These are phyloP conservation scores for Saccostrea glomerata DNA, from an alignment of 1,140 invertebrate genomes.

Conservation along the genomic window DNA sequence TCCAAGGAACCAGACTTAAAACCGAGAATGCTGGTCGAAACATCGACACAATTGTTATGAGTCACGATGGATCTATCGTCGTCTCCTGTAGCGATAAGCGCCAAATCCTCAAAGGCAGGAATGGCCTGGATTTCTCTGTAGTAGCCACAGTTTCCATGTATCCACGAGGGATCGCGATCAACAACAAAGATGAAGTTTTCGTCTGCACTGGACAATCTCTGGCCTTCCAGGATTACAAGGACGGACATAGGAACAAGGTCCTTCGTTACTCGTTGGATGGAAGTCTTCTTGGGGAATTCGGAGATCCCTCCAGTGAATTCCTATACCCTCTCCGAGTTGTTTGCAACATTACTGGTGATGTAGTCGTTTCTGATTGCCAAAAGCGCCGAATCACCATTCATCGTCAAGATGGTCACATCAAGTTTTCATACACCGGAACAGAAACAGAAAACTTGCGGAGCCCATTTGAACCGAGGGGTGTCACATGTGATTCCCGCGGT, in stretches of 20 bases:
- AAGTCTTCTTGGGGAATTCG: constrained; percentile 24
- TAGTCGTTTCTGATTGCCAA: constrained; percentile 44
- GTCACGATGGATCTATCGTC: constrained; percentile 38
- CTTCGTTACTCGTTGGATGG: constrained; percentile 45
- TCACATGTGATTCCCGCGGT: constrained; percentile 41
- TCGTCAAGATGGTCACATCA: constrained; percentile 35
- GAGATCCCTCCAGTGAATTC: constrained; percentile 40
- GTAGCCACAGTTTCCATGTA: constrained; percentile 40
- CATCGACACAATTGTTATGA: constrained; percentile 44
- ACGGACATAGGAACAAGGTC: constrained; percentile 47
- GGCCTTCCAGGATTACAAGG: constrained; percentile 51
- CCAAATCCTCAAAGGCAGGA: constrained; percentile 41
- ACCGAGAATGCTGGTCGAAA: constrained; percentile 42
- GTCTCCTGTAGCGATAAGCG: constrained; percentile 48
- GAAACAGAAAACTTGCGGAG: constrained; percentile 38
- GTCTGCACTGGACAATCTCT: constrained; percentile 45
- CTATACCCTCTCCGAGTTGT: constrained; percentile 45
- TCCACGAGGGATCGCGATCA: constrained; percentile 44
- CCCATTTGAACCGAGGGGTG: constrained; percentile 46
- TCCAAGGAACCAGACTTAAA: constrained; percentile 44
- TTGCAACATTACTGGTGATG: constrained; percentile 42
- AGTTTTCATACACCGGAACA: constrained; percentile 40
- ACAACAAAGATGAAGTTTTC: constrained; percentile 39
- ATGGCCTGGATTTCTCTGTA: constrained; percentile 44
- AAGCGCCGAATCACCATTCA: constrained; percentile 43